Evolutionary conservation across 2,888 invertebrate species (phyloP).

Genomic region (Dynastes tityus): DNA sequence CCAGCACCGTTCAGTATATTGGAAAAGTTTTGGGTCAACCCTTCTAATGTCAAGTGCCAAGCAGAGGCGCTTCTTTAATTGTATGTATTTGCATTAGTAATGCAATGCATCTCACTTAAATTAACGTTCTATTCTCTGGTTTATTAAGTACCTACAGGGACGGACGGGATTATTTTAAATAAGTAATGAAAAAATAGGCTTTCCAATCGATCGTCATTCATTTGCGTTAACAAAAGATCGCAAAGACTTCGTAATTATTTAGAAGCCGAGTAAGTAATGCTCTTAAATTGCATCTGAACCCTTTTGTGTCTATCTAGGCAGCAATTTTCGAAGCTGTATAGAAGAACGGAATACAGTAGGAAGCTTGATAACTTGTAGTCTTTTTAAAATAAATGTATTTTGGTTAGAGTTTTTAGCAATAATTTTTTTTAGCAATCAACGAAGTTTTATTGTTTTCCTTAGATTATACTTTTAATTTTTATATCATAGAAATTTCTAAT

Average conservation of each 20-base stretch:
- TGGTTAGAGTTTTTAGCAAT: too few relatives aligned
- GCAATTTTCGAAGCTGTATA: background rate
- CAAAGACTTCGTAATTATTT: background rate
- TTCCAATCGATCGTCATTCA: background rate
- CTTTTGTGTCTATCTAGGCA: background rate
- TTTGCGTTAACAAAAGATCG: background rate
- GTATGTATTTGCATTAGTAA: slow-evolving; percentile 45
- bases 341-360: background rate
- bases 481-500: too few relatives aligned
- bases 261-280: background rate
- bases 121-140: background rate
- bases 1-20: slow-evolving; percentile 22
- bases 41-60: slow-evolving; percentile 27
- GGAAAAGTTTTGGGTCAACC: slow-evolving; percentile 40
- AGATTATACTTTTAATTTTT: too few relatives aligned
- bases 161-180: background rate
- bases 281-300: background rate
- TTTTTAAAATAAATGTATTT: too few relatives aligned
- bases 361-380: background rate
- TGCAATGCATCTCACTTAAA: slow-evolving; percentile 4
- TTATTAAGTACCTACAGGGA: background rate
- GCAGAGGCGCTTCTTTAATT: slow-evolving; percentile 29
- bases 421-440: too few relatives aligned
- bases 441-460: too few relatives aligned
- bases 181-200: background rate